Evolutionary conservation across 1,140 invertebrate species (phyloP).

Genomic region (Euborellia annulipes): DNA sequence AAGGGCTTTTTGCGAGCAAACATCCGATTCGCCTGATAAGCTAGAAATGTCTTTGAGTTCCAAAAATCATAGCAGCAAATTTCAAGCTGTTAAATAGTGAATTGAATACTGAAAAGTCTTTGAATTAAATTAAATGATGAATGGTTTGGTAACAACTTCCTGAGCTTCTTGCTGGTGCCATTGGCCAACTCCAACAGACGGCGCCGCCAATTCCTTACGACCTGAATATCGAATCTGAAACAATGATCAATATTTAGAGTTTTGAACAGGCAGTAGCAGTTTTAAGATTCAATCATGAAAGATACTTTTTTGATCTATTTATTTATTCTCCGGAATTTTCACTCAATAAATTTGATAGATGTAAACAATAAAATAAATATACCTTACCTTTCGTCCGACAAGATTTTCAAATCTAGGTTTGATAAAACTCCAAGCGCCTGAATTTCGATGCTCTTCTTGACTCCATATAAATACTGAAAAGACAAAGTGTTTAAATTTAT

Average conservation of each 20-base stretch:
- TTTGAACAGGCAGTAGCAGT: not conserved
- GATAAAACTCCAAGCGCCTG: conserved; percentile 93
- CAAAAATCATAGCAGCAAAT: no score
- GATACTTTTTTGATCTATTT: not conserved
- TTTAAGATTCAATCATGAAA: conserved; percentile 6
- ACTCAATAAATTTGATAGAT: no score
- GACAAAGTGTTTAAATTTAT: no score
- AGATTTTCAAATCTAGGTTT: conserved; percentile 83
- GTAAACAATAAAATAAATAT: not conserved
- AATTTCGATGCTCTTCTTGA: conserved; percentile 95
- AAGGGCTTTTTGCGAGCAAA: no score
- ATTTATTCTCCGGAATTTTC: not conserved
- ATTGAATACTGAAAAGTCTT: no score
- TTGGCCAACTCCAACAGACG: conserved; percentile 70
- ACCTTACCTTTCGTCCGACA: conserved; percentile 54
- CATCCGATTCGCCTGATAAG: no score
- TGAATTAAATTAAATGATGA: no score
- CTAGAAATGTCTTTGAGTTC: no score
- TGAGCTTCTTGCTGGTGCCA: conserved; percentile 61
- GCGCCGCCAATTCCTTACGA: conserved; percentile 49
- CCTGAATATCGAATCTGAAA: conserved; percentile 69
- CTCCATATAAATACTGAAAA: conserved; percentile 86
- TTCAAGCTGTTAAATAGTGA: no score
- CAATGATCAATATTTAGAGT: not conserved
- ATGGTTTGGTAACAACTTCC: conserved; percentile 55